phyloP scores from a whole-genome alignment of 2,113 vertebrate species.

The Pangasianodon hypophthalmus region DNA sequence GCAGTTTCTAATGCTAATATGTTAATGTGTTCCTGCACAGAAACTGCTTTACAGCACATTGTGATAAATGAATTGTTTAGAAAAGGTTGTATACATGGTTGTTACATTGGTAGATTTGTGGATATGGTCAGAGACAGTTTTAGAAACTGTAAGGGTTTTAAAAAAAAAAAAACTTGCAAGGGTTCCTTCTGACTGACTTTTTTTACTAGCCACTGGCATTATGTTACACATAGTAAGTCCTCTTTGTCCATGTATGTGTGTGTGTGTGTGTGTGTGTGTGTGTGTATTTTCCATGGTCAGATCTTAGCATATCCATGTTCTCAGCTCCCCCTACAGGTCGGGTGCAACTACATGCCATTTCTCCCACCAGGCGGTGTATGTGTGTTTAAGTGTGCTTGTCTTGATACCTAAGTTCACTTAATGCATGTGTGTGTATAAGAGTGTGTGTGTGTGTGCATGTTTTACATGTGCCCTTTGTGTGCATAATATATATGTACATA shows the following conservation, averaged over 20 bases:
- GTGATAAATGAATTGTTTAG: background rate
- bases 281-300: background rate
- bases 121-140: too few relatives aligned
- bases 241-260: too few relatives aligned
- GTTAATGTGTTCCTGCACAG: background rate
- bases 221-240: too few relatives aligned
- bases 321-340: background rate
- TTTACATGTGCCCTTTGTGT: too few relatives aligned
- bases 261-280: background rate
- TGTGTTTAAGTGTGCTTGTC: too few relatives aligned
- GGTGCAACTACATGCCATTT: background rate
- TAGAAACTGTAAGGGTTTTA: too few relatives aligned
- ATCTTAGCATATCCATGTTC: background rate
- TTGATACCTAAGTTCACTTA: too few relatives aligned
- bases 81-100: background rate
- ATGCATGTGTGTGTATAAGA: background rate
- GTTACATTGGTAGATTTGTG: background rate
- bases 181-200: too few relatives aligned
- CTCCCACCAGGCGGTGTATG: background rate
- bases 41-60: background rate
- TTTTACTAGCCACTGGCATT: too few relatives aligned
- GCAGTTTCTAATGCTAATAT: background rate
- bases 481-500: too few relatives aligned
- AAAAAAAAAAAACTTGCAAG: too few relatives aligned
- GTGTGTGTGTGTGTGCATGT: background rate